phyloP scores from a whole-genome alignment of 2,797 vertebrate species.

The Leucoraja ocellata region DNA sequence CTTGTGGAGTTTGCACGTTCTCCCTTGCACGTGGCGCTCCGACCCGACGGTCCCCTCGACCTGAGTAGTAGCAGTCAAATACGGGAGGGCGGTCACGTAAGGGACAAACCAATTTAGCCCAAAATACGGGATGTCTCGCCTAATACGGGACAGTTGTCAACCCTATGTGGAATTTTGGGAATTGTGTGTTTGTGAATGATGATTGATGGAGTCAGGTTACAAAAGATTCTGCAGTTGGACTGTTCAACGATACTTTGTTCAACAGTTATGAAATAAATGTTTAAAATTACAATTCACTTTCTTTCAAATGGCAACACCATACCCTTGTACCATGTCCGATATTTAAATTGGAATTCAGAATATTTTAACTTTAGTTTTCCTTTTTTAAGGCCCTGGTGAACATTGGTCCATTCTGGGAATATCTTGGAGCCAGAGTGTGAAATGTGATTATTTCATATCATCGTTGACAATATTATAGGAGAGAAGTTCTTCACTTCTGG shows the following conservation, averaged over 20 bases:
- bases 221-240: not conserved
- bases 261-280: not conserved
- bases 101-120: too few relatives aligned
- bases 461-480: not conserved
- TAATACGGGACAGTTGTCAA: too few relatives aligned
- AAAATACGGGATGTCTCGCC: too few relatives aligned
- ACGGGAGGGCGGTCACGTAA: too few relatives aligned
- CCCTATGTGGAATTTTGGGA: too few relatives aligned
- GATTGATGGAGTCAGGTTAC: not conserved
- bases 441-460: conserved; percentile 2
- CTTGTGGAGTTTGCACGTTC: too few relatives aligned
- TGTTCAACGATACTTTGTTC: not conserved
- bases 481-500: not conserved
- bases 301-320: not conserved
- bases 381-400: not conserved
- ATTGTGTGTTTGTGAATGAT: not conserved
- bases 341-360: not conserved
- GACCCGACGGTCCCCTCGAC: too few relatives aligned
- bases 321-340: not conserved
- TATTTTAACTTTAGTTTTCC: not conserved
- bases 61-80: too few relatives aligned
- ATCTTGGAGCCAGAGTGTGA: not conserved
- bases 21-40: too few relatives aligned
- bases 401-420: not conserved
- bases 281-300: not conserved